Conservation (phyloP, 2,797 vertebrate genomes). For the Tragopan temminckii region DNA sequence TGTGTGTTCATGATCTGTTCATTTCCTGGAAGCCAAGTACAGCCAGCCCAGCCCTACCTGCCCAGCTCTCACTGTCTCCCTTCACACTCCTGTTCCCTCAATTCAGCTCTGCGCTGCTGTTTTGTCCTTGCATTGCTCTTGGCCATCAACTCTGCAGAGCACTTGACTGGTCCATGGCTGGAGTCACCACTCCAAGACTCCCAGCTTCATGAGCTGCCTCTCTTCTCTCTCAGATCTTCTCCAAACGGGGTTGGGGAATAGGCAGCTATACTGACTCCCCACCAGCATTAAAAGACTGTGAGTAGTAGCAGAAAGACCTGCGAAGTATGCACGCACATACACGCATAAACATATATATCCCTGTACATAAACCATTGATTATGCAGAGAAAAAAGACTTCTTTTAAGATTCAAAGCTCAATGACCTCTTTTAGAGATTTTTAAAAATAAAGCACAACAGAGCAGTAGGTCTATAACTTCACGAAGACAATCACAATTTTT, state of each 20-base stretch:
- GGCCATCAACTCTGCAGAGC: neutral
- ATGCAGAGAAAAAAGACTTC: neutral
- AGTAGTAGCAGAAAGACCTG: neutral
- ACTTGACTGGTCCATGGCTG: rapidly evolving
- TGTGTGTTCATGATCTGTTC: rapidly evolving
- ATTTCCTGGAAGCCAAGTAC: neutral
- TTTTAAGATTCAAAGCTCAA: neutral
- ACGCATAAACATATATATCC: rapidly evolving
- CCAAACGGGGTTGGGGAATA: neutral
- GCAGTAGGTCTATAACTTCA: neutral
- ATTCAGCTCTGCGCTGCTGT: rapidly evolving
- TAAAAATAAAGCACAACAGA: neutral
- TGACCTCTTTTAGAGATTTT: neutral
- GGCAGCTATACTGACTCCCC: rapidly evolving
- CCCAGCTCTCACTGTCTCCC: rapidly evolving
- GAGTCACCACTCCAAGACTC: neutral
- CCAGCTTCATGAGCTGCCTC: rapidly evolving
- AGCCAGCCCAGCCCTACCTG: neutral
- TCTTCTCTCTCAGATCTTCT: neutral
- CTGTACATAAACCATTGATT: rapidly evolving
- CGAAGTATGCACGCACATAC: neutral
- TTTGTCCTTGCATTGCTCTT: rapidly evolving
- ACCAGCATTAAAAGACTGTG: neutral
- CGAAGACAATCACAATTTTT: neutral
- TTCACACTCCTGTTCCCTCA: neutral